Evolutionary conservation across 2,888 invertebrate species (phyloP).

Genomic region (Bhutanitis thaidina): DNA sequence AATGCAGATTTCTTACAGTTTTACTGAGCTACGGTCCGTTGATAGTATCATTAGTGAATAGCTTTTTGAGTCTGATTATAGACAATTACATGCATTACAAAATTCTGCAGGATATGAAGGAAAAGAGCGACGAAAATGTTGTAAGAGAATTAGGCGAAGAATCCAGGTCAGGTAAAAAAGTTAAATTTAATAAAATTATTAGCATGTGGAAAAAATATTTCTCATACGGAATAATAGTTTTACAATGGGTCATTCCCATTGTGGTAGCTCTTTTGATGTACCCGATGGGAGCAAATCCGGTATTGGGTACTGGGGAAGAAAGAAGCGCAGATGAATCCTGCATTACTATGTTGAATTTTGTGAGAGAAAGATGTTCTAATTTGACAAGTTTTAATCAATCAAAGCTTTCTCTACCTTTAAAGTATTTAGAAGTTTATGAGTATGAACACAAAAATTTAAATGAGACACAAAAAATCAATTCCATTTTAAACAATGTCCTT

Average conservation of each 20-base stretch:
- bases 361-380: slow-evolving; percentile 42
- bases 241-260: slow-evolving; percentile 63
- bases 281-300: slow-evolving; percentile 48
- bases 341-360: slow-evolving; percentile 51
- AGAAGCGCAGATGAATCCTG: slow-evolving; percentile 44
- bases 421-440: slow-evolving; percentile 50
- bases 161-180: slow-evolving; percentile 23
- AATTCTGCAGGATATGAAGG: slow-evolving; percentile 47
- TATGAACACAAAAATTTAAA: slow-evolving; percentile 33
- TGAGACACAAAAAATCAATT: slow-evolving; percentile 37
- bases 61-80: slow-evolving; percentile 61
- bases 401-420: slow-evolving; percentile 22
- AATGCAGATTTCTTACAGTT: slow-evolving; percentile 49
- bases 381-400: slow-evolving; percentile 23
- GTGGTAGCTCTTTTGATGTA: slow-evolving; percentile 60
- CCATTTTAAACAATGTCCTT: slow-evolving; percentile 52
- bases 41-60: slow-evolving; percentile 62
- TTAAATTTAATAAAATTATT: slow-evolving; percentile 28
- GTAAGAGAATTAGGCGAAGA: slow-evolving; percentile 42
- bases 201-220: slow-evolving; percentile 51
- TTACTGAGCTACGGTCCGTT: slow-evolving; percentile 62
- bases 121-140: slow-evolving; percentile 46
- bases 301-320: slow-evolving; percentile 38
- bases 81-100: slow-evolving; percentile 69
- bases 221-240: slow-evolving; percentile 44